Percentiles rank a stretch among this genome's conserved stretches.
These are phyloP conservation scores for Drosophila orena DNA, from an alignment of 1,140 invertebrate genomes.

Conservation along the genomic window DNA sequence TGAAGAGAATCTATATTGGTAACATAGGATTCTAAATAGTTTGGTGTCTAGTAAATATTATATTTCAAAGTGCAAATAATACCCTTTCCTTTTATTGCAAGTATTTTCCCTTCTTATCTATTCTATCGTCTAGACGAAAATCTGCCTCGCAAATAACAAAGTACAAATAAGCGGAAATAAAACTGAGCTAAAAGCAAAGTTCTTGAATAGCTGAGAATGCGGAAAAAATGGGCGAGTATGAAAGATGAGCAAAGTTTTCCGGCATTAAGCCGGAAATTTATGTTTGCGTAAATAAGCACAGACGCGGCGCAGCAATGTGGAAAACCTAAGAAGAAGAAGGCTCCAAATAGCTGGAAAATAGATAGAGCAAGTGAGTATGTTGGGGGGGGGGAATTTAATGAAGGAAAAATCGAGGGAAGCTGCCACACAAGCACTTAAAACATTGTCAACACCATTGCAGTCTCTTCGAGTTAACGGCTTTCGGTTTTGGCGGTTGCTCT, in stretches of 20 bases:
- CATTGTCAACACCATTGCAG: constrained; percentile 53
- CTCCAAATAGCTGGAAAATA: constrained; percentile 9
- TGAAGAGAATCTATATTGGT: no score
- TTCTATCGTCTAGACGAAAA: constrained; percentile 24
- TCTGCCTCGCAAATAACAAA: constrained; percentile 23
- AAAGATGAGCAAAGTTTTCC: constrained; percentile 46
- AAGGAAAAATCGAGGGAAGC: constrained; percentile 38
- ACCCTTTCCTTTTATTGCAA: no score
- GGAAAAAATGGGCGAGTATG: constrained; percentile 26
- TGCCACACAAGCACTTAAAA: constrained; percentile 54
- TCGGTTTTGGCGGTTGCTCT: constrained; percentile 54
- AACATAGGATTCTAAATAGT: background rate
- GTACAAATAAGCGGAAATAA: constrained; percentile 17
- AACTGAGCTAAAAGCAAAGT: background rate
- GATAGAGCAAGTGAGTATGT: background rate
- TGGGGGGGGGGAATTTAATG: constrained; percentile 41
- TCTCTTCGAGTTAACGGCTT: constrained; percentile 50
- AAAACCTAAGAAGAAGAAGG: constrained; percentile 5
- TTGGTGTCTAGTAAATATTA: background rate
- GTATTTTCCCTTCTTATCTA: constrained; percentile 1
- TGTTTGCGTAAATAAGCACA: constrained; percentile 47
- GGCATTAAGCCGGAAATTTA: constrained; percentile 48
- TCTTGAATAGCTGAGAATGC: constrained; percentile 5
- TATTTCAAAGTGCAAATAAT: constrained; percentile 13
- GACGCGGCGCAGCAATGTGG: constrained; percentile 3